These are phyloP conservation scores for Spea hammondii DNA, from an alignment of 2,797 vertebrate genomes.

Conservation along the genomic window DNA sequence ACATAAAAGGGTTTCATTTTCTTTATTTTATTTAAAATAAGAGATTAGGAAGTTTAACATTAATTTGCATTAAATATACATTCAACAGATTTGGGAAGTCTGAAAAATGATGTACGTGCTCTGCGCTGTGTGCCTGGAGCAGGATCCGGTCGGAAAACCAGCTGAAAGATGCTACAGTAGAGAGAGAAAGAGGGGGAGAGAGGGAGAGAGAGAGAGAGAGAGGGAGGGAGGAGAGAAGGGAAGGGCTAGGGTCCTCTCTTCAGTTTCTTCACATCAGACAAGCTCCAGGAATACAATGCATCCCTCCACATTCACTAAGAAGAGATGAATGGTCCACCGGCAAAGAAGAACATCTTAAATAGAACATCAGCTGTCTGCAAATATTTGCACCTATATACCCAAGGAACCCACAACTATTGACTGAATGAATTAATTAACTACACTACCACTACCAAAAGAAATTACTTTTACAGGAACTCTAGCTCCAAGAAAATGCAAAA, in stretches of 20 bases:
- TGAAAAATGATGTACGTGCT: no score
- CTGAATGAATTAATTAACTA: no score
- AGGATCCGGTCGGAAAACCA: conserved; percentile 10
- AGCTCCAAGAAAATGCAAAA: no score
- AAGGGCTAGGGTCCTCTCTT: conserved; percentile 16
- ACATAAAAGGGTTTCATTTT: no score
- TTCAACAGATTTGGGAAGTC: no score
- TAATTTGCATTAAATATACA: no score
- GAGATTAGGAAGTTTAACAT: no score
- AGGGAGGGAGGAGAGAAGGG: conserved; percentile 36
- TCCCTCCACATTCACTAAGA: neutral
- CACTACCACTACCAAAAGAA: no score
- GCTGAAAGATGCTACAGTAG: conserved; percentile 17
- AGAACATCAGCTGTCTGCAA: conserved; percentile 4
- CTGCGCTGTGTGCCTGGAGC: conserved; percentile 7
- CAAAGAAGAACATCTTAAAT: neutral
- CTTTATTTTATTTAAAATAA: no score
- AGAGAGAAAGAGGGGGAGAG: conserved; percentile 25
- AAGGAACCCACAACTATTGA: no score
- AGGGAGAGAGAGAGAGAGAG: conserved; percentile 23
- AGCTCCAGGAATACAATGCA: conserved; percentile 1
- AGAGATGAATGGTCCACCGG: neutral
- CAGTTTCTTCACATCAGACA: conserved; percentile 6
- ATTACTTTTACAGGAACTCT: no score
- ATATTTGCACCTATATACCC: neutral